Conservation (phyloP, 2,113 vertebrate species). For the Catharus bicknelli region DNA sequence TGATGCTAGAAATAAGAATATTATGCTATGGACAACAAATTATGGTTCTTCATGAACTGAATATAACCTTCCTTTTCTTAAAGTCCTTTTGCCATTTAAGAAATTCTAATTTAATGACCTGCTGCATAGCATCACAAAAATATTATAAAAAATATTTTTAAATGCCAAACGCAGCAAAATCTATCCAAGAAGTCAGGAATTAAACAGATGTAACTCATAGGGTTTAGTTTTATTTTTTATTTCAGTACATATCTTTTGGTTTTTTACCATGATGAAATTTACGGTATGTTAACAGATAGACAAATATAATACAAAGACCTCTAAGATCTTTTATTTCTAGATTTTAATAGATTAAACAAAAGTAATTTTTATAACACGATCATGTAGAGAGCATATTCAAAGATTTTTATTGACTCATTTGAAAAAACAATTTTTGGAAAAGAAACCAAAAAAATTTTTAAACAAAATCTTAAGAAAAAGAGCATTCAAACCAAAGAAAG, state of each 20-base stretch:
- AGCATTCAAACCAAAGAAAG: not conserved
- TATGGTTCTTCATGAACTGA: not conserved
- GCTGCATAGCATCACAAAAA: not conserved
- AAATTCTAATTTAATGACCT: not conserved
- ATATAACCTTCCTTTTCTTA: not conserved
- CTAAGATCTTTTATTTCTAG: not conserved
- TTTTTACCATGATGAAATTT: not conserved
- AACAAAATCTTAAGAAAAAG: not conserved
- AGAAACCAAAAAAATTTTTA: not conserved
- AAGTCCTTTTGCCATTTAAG: not conserved
- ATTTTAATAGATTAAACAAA: not conserved
- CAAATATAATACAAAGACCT: not conserved
- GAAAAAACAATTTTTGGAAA: not conserved
- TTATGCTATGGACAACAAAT: not conserved
- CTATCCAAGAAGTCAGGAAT: not conserved
- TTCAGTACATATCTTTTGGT: not conserved
- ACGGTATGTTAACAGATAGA: not conserved
- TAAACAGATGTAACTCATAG: not conserved
- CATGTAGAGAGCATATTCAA: rapidly evolving
- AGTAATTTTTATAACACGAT: rapidly evolving
- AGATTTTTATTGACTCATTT: not conserved
- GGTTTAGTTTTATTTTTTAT: not conserved
- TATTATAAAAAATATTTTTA: not conserved
- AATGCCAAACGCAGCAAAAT: rapidly evolving
- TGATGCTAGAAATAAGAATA: not conserved